Evolutionary conservation across 2,888 invertebrate species (phyloP), one percentile per base, ranked within the genome.

Genomic region (Fragum sueziense): DNA sequence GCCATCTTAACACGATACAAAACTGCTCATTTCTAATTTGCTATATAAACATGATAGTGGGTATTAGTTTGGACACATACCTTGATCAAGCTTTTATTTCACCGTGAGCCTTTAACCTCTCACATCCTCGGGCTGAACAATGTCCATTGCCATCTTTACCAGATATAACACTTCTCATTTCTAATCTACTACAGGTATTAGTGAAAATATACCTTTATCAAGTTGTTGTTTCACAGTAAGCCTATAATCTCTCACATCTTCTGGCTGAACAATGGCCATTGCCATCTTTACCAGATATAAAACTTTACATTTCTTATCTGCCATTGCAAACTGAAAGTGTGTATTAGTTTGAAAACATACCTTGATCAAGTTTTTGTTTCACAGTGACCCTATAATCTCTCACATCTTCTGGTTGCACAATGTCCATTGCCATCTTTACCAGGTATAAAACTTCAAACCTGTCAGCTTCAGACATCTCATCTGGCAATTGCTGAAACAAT

Each of bases 201-300:
- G n/a, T n/a, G n/a, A n/a, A n/a, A 22, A 57, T 57, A 29, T 54
- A 83, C 83, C 80, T 37, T 70, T 47, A 0, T 73, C 51, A 0
- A 83, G 59, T 59, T 77, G 59, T 37, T 75, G 33, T 65, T 80
- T 67, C 52, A 83, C 83, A 27, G 65, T 61, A 22, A 57, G 20
- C 37, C 68, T 71, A 67, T 76, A 83, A 37, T 61, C 65, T 17
- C 59, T 7, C 3, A 83, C 59, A 47, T 83, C 81, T 4, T 37
- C 61, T 6, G 83, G 80, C 22, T 81, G 70, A 17, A 82, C 79
- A 41, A 86, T 62, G 54, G 71, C 65, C 73, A 85, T 68, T 33
- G 85, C 82, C 61, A 83, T 81, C 70, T 86, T 85, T 41, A 86
- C 57, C 2, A 86, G 74, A 72, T 81, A 80, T 41, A 84, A 83